Conservation (phyloP, 1,140 invertebrate genomes). For the Drosophila rhopaloa region DNA sequence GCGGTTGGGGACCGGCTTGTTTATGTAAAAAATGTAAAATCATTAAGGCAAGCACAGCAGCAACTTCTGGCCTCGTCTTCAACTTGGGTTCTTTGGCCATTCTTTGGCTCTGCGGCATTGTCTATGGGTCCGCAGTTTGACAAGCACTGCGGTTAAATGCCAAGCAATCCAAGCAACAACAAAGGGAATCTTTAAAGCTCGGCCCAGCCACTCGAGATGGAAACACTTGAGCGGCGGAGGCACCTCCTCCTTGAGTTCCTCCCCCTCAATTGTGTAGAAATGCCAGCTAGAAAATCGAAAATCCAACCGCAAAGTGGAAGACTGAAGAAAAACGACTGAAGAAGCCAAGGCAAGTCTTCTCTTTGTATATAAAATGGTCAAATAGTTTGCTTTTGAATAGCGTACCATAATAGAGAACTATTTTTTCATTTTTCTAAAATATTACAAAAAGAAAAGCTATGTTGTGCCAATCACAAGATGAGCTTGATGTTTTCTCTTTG, state of each 20-base stretch:
- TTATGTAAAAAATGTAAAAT: conserved; percentile 56
- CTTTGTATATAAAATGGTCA: conserved; percentile 5
- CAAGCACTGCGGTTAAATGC: conserved; percentile 39
- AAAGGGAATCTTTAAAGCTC: conserved; percentile 39
- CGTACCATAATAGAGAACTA: not conserved
- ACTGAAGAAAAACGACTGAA: conserved; percentile 20
- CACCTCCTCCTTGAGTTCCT: not conserved
- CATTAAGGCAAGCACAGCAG: conserved; percentile 38
- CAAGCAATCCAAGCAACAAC: conserved; percentile 30
- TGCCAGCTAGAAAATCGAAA: conserved; percentile 42
- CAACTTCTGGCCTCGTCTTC: conserved; percentile 25
- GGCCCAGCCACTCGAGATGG: conserved; percentile 27
- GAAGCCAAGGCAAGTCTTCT: conserved; percentile 20
- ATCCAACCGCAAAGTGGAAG: conserved; percentile 37
- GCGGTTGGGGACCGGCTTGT: conserved; percentile 37
- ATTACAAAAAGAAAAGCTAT: too few species aligned
- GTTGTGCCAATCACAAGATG: too few species aligned
- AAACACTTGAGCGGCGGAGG: conserved; percentile 28
- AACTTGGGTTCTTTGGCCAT: conserved; percentile 6
- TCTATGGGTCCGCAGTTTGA: conserved; percentile 24
- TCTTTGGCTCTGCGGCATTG: conserved; percentile 2
- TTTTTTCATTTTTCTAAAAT: too few species aligned
- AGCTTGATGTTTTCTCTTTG: too few species aligned
- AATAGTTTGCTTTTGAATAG: not conserved
- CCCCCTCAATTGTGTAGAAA: conserved; percentile 31